Conservation (phyloP, 2,113 vertebrate genomes). For the Oophaga pumilio region DNA sequence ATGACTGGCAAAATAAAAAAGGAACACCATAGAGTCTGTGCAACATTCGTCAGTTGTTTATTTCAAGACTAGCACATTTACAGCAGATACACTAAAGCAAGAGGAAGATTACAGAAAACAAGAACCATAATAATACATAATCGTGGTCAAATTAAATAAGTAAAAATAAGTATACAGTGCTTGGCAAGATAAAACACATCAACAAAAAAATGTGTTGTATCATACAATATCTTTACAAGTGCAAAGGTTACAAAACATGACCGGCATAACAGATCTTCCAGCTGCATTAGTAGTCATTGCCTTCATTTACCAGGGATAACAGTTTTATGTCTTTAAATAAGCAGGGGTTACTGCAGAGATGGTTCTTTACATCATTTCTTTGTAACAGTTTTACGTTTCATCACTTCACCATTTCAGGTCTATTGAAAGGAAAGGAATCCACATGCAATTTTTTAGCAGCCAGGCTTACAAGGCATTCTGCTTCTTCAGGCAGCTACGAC, state of each 20-base stretch:
- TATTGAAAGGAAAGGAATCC: neutral
- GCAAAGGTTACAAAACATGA: slow-evolving; percentile 68
- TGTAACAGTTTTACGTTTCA: neutral
- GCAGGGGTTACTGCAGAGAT: neutral
- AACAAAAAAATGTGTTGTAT: slow-evolving; percentile 65
- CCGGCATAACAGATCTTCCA: slow-evolving; percentile 1
- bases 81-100: slow-evolving; percentile 73
- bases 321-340: neutral
- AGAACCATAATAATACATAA: slow-evolving; percentile 77
- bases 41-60: slow-evolving; percentile 75
- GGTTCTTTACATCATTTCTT: neutral
- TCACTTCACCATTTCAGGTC: neutral
- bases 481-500: slow-evolving; percentile 7
- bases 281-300: neutral
- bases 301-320: slow-evolving; percentile 5
- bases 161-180: slow-evolving; percentile 78
- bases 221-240: slow-evolving; percentile 75
- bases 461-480: slow-evolving; percentile 9
- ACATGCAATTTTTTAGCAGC: neutral
- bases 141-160: slow-evolving; percentile 77
- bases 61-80: slow-evolving; percentile 80
- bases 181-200: slow-evolving; percentile 69
- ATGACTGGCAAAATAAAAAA: neutral
- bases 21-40: neutral
- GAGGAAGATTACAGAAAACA: slow-evolving; percentile 79